Base-by-base conservation (phyloP, 1,140 invertebrate genomes). In the Agrypnia vestita region DNA sequence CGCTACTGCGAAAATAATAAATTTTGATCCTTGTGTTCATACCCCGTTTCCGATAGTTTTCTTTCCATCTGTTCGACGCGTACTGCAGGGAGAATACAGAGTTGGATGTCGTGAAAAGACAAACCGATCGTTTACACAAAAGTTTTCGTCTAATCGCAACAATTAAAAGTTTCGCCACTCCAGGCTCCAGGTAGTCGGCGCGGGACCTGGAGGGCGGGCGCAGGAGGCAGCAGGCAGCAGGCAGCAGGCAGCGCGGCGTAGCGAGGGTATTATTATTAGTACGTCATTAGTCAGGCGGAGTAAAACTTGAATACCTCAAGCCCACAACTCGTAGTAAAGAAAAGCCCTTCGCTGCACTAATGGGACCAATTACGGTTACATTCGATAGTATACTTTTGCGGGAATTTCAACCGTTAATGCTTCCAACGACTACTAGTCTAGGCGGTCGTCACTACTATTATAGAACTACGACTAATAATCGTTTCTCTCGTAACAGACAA, bases 201-300 rank as follows among this genome's bases (percentile, higher is more conserved):
- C n/a, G n/a, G n/a, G n/a, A n/a, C n/a, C n/a, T n/a, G n/a, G n/a
- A n/a, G n/a, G n/a, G n/a, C n/a, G n/a, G n/a, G n/a, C n/a, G n/a
- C 21, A 25, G 61, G 19, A 64, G 35, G 61, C 21, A 64, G 25
- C 61, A 43, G 61, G 25, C 25, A 10, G 19, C 59, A 21, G 9
- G 59, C 10, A 44, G 21, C 61, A 13, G 15, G 55, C 21, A 15
- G 17, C 21, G 3, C 17, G 15, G 9, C 55, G 17, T 21, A 59
- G 55, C n/a, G 55, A 15, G 55, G 55, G 15, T 59, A 59, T 64
- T 64, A 35, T 64, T 64, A 64, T 64, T 64, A 64, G 61, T 64
- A 44, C 61, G 61, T 25, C 61, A 64, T 64, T 64, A 64, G 61
- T 64, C 35, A 64, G 19, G 61, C 61, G 61, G 35, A 1, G 61